Evolutionary conservation across 2,888 invertebrate genomes (phyloP).

Genomic region (Melanostoma mellinum): DNA sequence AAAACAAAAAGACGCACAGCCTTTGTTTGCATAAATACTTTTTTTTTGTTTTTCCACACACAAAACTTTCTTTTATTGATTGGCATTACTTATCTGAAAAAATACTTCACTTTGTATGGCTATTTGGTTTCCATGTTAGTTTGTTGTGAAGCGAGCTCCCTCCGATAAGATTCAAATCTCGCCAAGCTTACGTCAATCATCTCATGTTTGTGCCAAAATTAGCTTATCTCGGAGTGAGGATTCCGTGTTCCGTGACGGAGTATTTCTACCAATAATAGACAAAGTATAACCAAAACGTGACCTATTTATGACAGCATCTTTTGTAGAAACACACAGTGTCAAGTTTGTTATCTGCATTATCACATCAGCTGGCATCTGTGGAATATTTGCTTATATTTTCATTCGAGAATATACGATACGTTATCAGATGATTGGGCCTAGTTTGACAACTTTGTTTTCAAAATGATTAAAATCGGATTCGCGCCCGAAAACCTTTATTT

Average conservation of each 20-base stretch:
- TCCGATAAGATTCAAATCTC: constrained; percentile 20
- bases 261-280: too few relatives aligned
- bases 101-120: background rate
- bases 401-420: background rate
- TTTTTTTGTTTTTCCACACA: background rate
- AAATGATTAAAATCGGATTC: background rate
- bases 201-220: background rate
- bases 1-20: background rate
- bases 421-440: constrained; percentile 17
- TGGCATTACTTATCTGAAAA: constrained; percentile 13
- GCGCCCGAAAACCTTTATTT: too few relatives aligned
- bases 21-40: background rate
- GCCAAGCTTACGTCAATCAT: constrained; percentile 9
- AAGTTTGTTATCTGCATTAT: background rate
- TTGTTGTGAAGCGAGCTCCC: constrained; percentile 2
- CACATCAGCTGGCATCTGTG: constrained; percentile 21
- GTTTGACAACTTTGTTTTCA: constrained; percentile 7
- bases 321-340: background rate
- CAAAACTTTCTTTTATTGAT: constrained; percentile 22
- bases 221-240: background rate
- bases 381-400: background rate
- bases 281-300: too few relatives aligned
- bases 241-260: too few relatives aligned
- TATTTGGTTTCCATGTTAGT: constrained; percentile 18
- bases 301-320: background rate